Conservation (phyloP, 2,797 vertebrate species). For the Capromys pilorides region DNA sequence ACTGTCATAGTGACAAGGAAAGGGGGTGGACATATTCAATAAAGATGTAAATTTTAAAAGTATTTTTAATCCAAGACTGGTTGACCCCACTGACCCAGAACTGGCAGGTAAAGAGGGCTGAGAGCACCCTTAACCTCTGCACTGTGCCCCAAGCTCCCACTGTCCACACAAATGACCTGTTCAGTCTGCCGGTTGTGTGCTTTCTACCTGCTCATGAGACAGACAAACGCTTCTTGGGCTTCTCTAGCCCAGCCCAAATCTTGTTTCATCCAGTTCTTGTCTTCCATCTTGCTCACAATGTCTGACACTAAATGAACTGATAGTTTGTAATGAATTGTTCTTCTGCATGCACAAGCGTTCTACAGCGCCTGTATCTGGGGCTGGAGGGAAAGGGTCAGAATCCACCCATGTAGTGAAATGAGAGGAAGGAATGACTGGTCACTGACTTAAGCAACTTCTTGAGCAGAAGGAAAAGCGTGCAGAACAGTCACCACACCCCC, state of each 20-base stretch:
- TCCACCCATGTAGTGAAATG: neutral
- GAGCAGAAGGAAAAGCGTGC: neutral
- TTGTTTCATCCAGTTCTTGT: neutral
- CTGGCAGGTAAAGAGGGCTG: too few relatives aligned
- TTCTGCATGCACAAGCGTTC: neutral
- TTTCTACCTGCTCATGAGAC: neutral
- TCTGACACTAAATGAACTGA: neutral
- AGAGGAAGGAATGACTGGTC: neutral
- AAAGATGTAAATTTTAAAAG: neutral
- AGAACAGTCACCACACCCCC: neutral
- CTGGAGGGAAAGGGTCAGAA: neutral
- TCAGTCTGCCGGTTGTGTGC: neutral
- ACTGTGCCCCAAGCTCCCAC: neutral
- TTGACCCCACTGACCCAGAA: neutral
- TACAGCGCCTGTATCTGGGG: neutral
- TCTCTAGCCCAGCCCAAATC: neutral
- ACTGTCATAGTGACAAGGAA: neutral
- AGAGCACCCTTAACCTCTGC: neutral
- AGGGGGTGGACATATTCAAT: neutral
- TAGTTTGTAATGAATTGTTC: constrained; percentile 2
- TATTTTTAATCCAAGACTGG: neutral
- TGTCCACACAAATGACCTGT: neutral
- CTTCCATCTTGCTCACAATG: neutral
- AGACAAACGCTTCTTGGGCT: neutral
- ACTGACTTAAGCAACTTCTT: neutral